Base-by-base conservation (phyloP, 1,140 invertebrate species). In the Drosophila saltans region DNA sequence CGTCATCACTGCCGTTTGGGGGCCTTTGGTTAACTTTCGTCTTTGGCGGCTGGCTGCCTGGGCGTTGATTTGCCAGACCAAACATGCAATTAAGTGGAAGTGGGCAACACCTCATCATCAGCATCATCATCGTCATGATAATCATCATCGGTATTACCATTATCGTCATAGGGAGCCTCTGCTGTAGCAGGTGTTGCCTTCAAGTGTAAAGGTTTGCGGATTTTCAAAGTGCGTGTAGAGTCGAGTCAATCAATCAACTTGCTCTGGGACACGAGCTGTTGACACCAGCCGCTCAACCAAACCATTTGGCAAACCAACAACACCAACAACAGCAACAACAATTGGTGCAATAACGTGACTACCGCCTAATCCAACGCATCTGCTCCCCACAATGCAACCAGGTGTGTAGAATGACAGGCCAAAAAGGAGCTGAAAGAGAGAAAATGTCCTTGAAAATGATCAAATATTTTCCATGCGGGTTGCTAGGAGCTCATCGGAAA, bases 11-110 rank as follows among this genome's bases (percentile, higher is more conserved):
- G 26, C 48, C 48, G 45, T 16, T 52, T 52, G 45, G 45, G 39
- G 45, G 45, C 45, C 45, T 52, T 52, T 52, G 45, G 45, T 21
- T 52, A 52, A 52, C 45, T 52, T 52, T 52, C 45, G 45, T 52
- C 45, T 65, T 41, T 72, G 57, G 36, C 57, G 41, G 64, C 59
- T 45, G 66, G 64, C 59, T 45, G 66, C 62, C 65, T 52, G 69
- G 82, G 82, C 82, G 83, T 88, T 69, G 83, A 88, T 86, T 82
- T 73, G 81, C 59, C 66, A 63, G 75, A 77, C 68, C 71, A 80
- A 85, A 81, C 82, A 82, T 78, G 83, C 82, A 86, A 86, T 86
- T 86, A 88, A 88, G 73, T 78, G 68, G 76, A 83, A 88, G 72
- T 89, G 83, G 76, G 73, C 80, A 88, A 80, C 83, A 88, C 83